Percentiles rank a stretch among this genome's conserved stretches.
Conservation (phyloP, 2,113 vertebrate genomes). For the Crotalus helleri region DNA sequence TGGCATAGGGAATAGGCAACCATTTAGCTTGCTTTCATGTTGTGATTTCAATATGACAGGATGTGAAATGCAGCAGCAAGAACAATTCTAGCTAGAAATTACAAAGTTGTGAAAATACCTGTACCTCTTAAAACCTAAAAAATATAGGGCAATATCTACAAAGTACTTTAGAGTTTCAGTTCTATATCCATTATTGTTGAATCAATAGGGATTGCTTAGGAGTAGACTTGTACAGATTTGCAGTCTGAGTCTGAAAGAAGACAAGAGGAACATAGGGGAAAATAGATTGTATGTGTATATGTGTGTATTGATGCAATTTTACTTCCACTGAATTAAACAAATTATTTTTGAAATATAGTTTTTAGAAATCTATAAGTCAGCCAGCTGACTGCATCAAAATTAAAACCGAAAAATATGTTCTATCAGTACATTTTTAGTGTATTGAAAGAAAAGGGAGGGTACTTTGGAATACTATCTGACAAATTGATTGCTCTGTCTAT, state of each 20-base stretch:
- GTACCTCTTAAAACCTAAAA: constrained; percentile 12
- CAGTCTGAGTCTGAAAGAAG: not conserved
- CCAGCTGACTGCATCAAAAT: constrained; percentile 8
- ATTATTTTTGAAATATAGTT: not conserved
- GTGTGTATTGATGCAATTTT: not conserved
- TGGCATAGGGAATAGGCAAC: not conserved
- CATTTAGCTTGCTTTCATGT: not conserved
- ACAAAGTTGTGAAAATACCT: not conserved
- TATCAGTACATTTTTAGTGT: not conserved
- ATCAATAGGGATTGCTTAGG: not conserved
- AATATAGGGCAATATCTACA: constrained; percentile 6
- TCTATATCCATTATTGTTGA: not conserved
- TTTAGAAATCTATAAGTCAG: constrained; percentile 30
- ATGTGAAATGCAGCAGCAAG: not conserved
- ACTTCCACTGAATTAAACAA: not conserved
- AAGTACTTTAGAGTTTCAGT: not conserved
- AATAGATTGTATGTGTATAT: not conserved
- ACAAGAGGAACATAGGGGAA: constrained; percentile 38
- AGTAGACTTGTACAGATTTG: not conserved
- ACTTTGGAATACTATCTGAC: not conserved
- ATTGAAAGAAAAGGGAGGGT: not conserved
- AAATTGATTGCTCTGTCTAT: not conserved
- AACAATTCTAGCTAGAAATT: not conserved
- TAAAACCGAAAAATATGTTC: constrained; percentile 22
- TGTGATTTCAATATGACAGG: not conserved